Conservation (phyloP, 1,140 invertebrate genomes). For the Notospermus geniculatus region DNA sequence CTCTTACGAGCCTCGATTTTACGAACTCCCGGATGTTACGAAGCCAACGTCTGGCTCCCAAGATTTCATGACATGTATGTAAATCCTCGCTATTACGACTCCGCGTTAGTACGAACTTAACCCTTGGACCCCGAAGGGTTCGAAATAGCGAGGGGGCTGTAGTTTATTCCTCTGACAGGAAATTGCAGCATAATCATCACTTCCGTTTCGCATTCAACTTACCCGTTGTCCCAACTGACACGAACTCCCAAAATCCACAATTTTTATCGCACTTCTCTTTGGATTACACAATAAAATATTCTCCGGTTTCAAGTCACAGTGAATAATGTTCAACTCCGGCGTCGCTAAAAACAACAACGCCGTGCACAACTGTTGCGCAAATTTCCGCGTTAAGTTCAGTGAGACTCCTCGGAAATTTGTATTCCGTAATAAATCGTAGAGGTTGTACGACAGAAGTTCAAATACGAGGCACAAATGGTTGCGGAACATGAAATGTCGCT, state of each 20-base stretch:
- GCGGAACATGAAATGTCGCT: constrained; percentile 94
- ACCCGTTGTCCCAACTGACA: constrained; percentile 98
- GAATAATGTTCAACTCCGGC: constrained; percentile 99
- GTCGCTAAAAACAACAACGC: constrained; percentile 97
- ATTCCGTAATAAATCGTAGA: constrained; percentile 98
- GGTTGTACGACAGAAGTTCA: constrained; percentile 98
- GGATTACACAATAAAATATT: constrained; percentile 99
- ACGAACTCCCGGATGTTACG: no score
- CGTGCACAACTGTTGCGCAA: constrained; percentile 95
- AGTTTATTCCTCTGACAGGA: no score
- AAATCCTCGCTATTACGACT: no score
- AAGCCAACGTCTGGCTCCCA: no score
- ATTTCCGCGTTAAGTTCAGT: constrained; percentile 98
- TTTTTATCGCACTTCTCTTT: constrained; percentile 98
- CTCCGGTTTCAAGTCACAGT: constrained; percentile 99
- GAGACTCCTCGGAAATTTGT: constrained; percentile 99
- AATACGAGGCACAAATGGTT: constrained; percentile 99
- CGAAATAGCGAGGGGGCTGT: no score
- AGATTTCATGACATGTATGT: no score
- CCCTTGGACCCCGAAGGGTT: no score
- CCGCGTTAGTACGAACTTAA: no score
- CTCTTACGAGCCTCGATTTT: no score
- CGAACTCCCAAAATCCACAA: constrained; percentile 98
- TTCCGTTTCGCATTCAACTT: constrained; percentile 55
- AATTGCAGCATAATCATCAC: neutral